Evolutionary conservation across 2,113 vertebrate species (phyloP), one percentile per base, ranked within the genome.

Genomic region (Dasyornis broadbenti): DNA sequence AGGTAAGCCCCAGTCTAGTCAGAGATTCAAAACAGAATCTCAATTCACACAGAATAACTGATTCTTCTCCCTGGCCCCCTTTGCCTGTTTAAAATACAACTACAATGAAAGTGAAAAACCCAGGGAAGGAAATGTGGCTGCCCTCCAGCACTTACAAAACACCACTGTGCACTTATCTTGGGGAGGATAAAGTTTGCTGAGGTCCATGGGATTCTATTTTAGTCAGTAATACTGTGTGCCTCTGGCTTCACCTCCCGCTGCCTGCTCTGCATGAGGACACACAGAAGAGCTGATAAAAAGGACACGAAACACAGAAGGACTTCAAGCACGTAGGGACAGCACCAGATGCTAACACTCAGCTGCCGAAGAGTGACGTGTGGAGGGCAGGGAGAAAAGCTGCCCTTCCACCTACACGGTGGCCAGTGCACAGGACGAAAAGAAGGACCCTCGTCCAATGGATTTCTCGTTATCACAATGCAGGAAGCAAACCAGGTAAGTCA

Each of bases 241-340:
- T 49, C 21, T 11, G 31, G 64, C 68, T 89, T 91, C 33, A 37
- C 18, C 11, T 59, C 16, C 16, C 22, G 50, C 64, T 54, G 56
- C 30, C 37, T 82, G 40, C 13, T 30, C 23, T 0, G 0, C 0
- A 0, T 1, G 2, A 56, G 39, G 63, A 72, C n/a, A 27, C 11
- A n/a, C 61, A 86, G 42, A 47, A 56, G 27, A 82, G 45, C 54
- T 23, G 24, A 77, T 23, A 70, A 84, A 89, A 75, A 87, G 45
- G 49, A 60, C 63, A 24, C 26, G 42, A 82, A 52, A 65, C 73
- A 91, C 10, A 89, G 50, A 79, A 76, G 53, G 93, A 65, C 52
- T 53, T 19, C 31, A 76, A 83, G 35, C 45, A 61, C 6, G 2
- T 30, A 20, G 1, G 7, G 79, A 68, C 70, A 94, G 68, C 77